These are phyloP conservation scores for Himalopsyche tibetana DNA, from an alignment of 2,888 invertebrate genomes.

Conservation along the genomic window DNA sequence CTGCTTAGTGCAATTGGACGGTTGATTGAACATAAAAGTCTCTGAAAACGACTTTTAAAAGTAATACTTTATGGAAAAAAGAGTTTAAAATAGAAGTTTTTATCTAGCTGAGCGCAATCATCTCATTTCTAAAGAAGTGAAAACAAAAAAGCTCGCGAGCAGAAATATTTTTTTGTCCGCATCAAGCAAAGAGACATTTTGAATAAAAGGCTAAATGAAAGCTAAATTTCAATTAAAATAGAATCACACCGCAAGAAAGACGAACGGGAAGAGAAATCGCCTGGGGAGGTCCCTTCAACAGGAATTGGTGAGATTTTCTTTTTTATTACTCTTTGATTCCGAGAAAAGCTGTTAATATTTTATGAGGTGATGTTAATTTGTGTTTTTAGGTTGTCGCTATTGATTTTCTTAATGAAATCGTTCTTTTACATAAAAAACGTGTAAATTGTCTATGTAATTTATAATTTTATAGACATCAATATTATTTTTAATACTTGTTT, in stretches of 20 bases:
- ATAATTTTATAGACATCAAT: background rate
- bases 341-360: conserved; percentile 16
- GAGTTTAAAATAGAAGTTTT: conserved; percentile 15
- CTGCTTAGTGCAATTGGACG: background rate
- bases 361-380: conserved; percentile 21
- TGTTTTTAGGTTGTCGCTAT: background rate
- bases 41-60: background rate
- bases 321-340: conserved; percentile 24
- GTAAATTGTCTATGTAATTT: background rate
- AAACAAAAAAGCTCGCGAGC: conserved; percentile 1
- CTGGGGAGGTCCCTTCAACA: background rate
- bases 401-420: background rate
- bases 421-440: background rate
- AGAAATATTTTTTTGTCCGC: conserved; percentile 12
- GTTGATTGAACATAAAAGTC: background rate
- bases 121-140: conserved; percentile 26
- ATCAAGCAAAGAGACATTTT: conserved; percentile 14
- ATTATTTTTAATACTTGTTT: too few species aligned
- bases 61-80: conserved; percentile 12
- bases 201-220: conserved; percentile 13
- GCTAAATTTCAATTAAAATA: conserved; percentile 30
- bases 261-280: conserved; percentile 5
- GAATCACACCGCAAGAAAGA: conserved; percentile 8
- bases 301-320: conserved; percentile 22
- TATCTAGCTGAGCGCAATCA: conserved; percentile 10